Base-by-base conservation (phyloP, 1,140 invertebrate genomes). In the Calosoma granatense region DNA sequence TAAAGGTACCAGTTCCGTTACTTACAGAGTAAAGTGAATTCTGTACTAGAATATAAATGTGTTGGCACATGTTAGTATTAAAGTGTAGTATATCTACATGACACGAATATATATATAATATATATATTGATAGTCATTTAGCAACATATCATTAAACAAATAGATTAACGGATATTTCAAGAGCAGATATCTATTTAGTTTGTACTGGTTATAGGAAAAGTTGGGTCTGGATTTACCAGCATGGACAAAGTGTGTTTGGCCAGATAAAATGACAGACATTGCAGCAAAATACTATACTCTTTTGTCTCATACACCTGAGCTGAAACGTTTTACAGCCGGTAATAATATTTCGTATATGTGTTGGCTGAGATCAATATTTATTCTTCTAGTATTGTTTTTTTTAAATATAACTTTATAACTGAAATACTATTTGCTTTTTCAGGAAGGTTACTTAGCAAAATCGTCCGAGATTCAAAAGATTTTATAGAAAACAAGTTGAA, bases 371-470 rank as follows among this genome's bases (percentile, higher is more conserved):
- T 36, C 26, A 6, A 36, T 36, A 36, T 6, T 36, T 36, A 36
- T 36, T 9, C n/a, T 36, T n/a, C n/a, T n/a, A n/a, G n/a, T n/a
- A n/a, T 36, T 36, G n/a, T 36, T 36, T 36, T 36, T 9, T 9
- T 36, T 36, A 36, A 36, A 36, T 9, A 36, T 36, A 36, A 36
- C 6, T 36, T 36, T 9, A 36, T n/a, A n/a, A n/a, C 6, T 36
- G 26, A 36, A 6, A 36, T 9, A 9, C 26, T 36, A 9, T 36
- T 9, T 36, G 26, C n/a, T 9, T 36, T 36, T 36, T 36, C 26
- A 36, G 78, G 78, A 12, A 70, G 74, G n/a, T 56, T 83, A 19
- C 60, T 85, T 47, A 67, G 72, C 30, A 75, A 77, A 22, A 76
- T 84, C 51, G 61, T 79, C 3, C 72, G 75, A 15, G 73, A 75